These are phyloP conservation scores for Fissipunctia ypsillon DNA, from an alignment of 2,888 invertebrate genomes.

Conservation along the genomic window DNA sequence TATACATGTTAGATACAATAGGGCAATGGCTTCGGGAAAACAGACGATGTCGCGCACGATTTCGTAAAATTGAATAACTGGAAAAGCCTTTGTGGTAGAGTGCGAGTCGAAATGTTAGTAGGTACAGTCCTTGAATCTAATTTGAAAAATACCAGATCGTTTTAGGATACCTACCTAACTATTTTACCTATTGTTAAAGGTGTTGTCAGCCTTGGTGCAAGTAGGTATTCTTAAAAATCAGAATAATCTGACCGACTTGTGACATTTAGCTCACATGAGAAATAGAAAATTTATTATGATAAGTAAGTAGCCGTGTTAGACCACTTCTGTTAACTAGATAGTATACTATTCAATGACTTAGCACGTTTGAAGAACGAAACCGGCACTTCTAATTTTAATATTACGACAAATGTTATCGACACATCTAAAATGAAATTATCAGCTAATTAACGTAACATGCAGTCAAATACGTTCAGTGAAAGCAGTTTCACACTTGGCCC, in stretches of 20 bases:
- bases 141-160: not conserved
- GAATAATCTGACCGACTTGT: slow-evolving; percentile 36
- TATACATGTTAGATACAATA: slow-evolving; percentile 38
- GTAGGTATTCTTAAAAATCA: not conserved
- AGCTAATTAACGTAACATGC: slow-evolving; percentile 81
- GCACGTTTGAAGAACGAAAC: slow-evolving; percentile 41
- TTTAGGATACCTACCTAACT: slow-evolving; percentile 7
- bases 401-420: slow-evolving; percentile 61
- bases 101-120: slow-evolving; percentile 44
- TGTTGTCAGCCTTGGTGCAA: not conserved
- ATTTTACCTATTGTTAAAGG: not conserved
- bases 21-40: slow-evolving; percentile 59
- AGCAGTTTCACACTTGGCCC: slow-evolving; percentile 83
- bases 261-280: slow-evolving; percentile 37
- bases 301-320: slow-evolving; percentile 40
- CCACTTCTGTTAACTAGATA: slow-evolving; percentile 26
- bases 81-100: slow-evolving; percentile 50
- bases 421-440: slow-evolving; percentile 78
- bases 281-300: slow-evolving; percentile 34
- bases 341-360: slow-evolving; percentile 37
- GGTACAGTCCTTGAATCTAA: slow-evolving; percentile 35
- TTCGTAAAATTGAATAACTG: slow-evolving; percentile 61
- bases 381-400: slow-evolving; percentile 55
- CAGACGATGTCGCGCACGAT: slow-evolving; percentile 60
- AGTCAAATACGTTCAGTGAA: slow-evolving; percentile 85